These are phyloP conservation scores for Deilephila porcellus DNA, from an alignment of 2,888 invertebrate genomes.

Conservation along the genomic window DNA sequence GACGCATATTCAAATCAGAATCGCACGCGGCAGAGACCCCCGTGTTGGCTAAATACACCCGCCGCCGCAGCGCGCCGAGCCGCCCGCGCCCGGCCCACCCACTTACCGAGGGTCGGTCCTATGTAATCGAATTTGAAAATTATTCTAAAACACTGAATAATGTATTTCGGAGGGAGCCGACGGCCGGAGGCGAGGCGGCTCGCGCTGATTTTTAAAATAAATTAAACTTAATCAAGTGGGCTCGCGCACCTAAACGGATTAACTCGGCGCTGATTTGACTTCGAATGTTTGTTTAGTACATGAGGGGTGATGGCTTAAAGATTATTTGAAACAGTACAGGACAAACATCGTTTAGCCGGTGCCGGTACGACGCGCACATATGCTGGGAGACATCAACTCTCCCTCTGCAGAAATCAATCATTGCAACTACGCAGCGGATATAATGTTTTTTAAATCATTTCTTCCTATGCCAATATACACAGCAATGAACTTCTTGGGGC, in stretches of 20 bases:
- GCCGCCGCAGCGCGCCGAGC: slow-evolving; percentile 46
- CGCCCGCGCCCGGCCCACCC: slow-evolving; percentile 71
- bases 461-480: too few relatives aligned
- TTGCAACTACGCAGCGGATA: too few relatives aligned
- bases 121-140: slow-evolving; percentile 86
- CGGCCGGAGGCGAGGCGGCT: slow-evolving; percentile 75
- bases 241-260: slow-evolving; percentile 85
- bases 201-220: slow-evolving; percentile 84
- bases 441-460: not conserved
- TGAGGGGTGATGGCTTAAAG: slow-evolving; percentile 74
- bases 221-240: slow-evolving; percentile 85
- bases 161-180: slow-evolving; percentile 80
- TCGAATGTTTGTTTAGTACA: slow-evolving; percentile 75
- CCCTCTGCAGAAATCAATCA: not conserved
- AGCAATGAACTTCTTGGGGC: too few relatives aligned
- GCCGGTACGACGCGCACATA: slow-evolving; percentile 25
- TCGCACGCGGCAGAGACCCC: slow-evolving; percentile 81
- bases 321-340: slow-evolving; percentile 73
- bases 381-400: not conserved
- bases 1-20: slow-evolving; percentile 84
- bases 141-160: slow-evolving; percentile 86
- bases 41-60: slow-evolving; percentile 85
- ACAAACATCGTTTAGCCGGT: slow-evolving; percentile 55
- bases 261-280: slow-evolving; percentile 84
- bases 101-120: slow-evolving; percentile 84